Evolutionary conservation across 23 tunicate genomes (phyloP).

Genomic region (Ciona savignyi): DNA sequence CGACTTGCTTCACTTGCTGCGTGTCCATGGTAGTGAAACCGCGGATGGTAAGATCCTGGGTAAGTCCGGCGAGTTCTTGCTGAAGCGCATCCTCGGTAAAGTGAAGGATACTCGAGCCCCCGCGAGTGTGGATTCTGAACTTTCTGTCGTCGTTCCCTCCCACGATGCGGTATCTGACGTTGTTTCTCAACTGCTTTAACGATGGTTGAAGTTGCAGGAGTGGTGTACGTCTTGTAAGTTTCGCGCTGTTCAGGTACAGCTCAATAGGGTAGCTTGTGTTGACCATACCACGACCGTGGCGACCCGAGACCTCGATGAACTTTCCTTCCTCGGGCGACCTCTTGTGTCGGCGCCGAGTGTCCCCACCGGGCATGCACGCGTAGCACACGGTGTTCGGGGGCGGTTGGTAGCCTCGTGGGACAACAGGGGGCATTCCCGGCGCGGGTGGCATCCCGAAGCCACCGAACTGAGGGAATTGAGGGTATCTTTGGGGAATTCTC

Average conservation of each 20-base stretch:
- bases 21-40: conserved; percentile 20
- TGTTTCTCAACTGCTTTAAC: conserved; percentile 50
- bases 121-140: conserved; percentile 48
- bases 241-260: conserved; percentile 16
- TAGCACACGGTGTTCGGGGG: conserved; percentile 47
- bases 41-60: conserved; percentile 10
- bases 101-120: conserved; percentile 38
- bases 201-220: conserved; percentile 59
- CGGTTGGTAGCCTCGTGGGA: neutral
- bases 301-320: conserved; percentile 44
- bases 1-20: conserved; percentile 2
- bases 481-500: conserved; percentile 26
- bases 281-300: conserved; percentile 31
- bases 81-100: conserved; percentile 27
- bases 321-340: conserved; percentile 51
- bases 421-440: conserved; percentile 14
- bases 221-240: conserved; percentile 32
- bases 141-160: conserved; percentile 61
- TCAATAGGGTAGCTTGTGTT: conserved; percentile 63
- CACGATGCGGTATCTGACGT: conserved; percentile 47
- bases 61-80: conserved; percentile 8
- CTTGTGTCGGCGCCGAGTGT: conserved; percentile 28
- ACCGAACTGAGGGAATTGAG: conserved; percentile 1
- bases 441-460: conserved; percentile 12
- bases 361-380: conserved; percentile 75